phyloP scores from a whole-genome alignment of 2,888 invertebrate species.

The Oegoconia quadripuncta region DNA sequence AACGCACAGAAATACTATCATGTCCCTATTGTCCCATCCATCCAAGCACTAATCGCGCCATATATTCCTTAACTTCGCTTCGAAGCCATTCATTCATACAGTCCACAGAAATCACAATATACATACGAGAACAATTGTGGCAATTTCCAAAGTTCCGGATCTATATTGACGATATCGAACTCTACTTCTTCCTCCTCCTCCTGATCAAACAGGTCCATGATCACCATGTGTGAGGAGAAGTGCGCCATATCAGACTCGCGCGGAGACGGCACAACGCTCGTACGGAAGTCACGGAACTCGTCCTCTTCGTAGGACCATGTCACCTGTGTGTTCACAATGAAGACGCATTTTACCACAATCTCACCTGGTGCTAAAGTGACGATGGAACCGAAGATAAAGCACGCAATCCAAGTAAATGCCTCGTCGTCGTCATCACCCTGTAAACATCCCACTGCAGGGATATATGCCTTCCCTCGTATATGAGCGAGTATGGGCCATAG shows the following conservation, averaged over 20 bases:
- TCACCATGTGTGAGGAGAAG: constrained; percentile 28
- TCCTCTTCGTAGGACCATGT: constrained; percentile 42
- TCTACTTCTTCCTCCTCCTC: constrained; percentile 77
- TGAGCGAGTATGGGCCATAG: too few relatives aligned
- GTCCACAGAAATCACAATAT: not conserved
- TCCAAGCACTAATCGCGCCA: too few relatives aligned
- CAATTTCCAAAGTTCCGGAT: constrained; percentile 44
- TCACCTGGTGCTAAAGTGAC: too few relatives aligned
- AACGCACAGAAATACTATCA: too few relatives aligned
- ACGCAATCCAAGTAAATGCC: too few relatives aligned
- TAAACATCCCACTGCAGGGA: too few relatives aligned
- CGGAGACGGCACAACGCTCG: not conserved
- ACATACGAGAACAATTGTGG: constrained; percentile 45
- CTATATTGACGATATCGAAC: constrained; percentile 66
- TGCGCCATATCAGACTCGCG: constrained; percentile 1
- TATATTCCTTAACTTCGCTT: too few relatives aligned
- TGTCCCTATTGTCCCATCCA: too few relatives aligned
- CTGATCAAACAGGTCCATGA: constrained; percentile 41
- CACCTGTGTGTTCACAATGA: constrained; percentile 28
- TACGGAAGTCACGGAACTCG: constrained; percentile 24
- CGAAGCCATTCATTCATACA: not conserved
- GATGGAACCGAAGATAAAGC: too few relatives aligned
- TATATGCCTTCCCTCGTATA: too few relatives aligned
- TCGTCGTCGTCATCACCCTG: too few relatives aligned
- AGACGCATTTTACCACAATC: too few relatives aligned